Evolutionary conservation across 2,113 vertebrate species (phyloP), one percentile per base, ranked within the genome.

Genomic region (Illadopsis cleaveri): DNA sequence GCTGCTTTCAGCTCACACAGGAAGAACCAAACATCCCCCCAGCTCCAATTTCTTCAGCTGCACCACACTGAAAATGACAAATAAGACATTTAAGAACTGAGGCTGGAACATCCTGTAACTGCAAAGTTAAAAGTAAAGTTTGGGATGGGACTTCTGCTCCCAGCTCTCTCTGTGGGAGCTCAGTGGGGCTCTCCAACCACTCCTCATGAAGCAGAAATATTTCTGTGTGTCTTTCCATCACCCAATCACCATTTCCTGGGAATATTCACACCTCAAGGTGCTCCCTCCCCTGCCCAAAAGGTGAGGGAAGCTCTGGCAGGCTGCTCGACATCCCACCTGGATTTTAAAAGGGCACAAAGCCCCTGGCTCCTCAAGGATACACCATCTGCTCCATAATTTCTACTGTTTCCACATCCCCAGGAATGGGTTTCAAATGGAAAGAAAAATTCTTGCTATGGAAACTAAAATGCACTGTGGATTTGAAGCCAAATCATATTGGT

Each of bases 401-500:
- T 9, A 16, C 90, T 73, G n/a, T 5, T 57, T 22, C 64, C 64
- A 28, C 19, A 5, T 30, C 92, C 66, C 70, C 64, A 65, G 78
- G 58, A 95, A 84, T 0, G 40, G 48, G 28, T 37, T 68, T 86
- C 78, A 82, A 83, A 87, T 2, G 64, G 66, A 57, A 83, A 62
- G 53, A 33, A 94, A 92, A 94, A 96, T 79, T 66, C 94, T 92
- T 30, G 38, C 94, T 91, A 56, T 47, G 48, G 82, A 89, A 96
- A 92, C 93, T 60, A 27, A 96, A 97, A 95, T 1, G 50, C 48
- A 28, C 48, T 38, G 53, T 53, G 82, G 75, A 71, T 77, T 68
- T 84, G 38, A 90, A 97, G 91, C 82, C 78, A 96, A 97, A 96
- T 94, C 86, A 93, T 84, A 92, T 89, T 51, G 86, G 79, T 40